These are phyloP conservation scores for Eulemur rubriventer DNA, from an alignment of 2,797 vertebrate species.

Conservation along the genomic window DNA sequence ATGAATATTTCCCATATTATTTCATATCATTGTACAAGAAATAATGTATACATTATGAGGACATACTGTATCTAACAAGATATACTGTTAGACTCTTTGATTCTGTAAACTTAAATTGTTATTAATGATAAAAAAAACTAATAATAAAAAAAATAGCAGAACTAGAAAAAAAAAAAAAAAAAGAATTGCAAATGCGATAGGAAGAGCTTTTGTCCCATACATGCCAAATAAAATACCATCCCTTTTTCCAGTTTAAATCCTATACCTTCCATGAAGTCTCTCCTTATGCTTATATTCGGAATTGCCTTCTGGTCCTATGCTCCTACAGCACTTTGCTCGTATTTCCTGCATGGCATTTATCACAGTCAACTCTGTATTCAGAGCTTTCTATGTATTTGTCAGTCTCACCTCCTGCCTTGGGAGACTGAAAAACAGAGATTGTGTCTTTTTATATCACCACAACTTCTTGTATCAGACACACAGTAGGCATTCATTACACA, in stretches of 20 bases:
- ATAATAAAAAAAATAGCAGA: no score
- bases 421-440: slow-evolving; percentile 31
- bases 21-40: no score
- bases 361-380: neutral
- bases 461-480: neutral
- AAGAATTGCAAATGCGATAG: neutral
- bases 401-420: neutral
- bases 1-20: no score
- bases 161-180: no score
- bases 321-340: neutral
- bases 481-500: neutral
- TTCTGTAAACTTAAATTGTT: no score
- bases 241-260: neutral
- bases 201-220: neutral
- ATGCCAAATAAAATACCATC: neutral
- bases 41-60: no score
- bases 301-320: neutral
- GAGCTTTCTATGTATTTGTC: slow-evolving; percentile 31
- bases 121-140: no score
- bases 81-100: no score
- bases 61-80: no score
- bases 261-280: neutral
- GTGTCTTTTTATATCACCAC: neutral
- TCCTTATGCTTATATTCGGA: neutral
- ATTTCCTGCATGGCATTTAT: neutral